Base-by-base conservation (phyloP, 2,113 vertebrate species). In the Seriola rivoliana region DNA sequence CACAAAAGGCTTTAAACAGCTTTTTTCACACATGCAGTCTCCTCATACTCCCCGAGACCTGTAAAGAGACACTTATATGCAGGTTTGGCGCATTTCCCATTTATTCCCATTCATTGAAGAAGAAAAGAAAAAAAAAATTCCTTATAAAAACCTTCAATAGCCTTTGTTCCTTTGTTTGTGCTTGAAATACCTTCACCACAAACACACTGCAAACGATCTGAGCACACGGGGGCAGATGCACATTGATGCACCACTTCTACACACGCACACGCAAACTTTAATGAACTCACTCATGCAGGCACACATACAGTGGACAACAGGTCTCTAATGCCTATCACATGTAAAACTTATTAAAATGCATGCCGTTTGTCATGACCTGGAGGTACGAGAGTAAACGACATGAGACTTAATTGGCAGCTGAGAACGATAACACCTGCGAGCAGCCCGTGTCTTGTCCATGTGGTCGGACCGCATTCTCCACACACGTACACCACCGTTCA, bases 361-460 rank as follows among this genome's bases (percentile, higher is more conserved):
- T 88, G 88, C 86, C 88, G 89, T 95, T 94, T 88, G 87, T 92
- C 92, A 73, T 95, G 95, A 96, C 95, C 96, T 81, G 89, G 91
- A 94, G 95, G 95, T 93, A 95, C 79, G 93, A 95, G 71, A 94
- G 93, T 88, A 95, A 96, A 95, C 94, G 87, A 96, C 95, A 95
- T 66, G 90, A 87, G 93, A 93, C 94, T 75, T 97, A 97, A 96
- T 94, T 95, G 96, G 94, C 95, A 96, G 95, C 94, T 95, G 94
- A 95, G 96, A 96, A 95, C 85, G 95, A 93, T 95, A 96, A 96
- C 96, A 97, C 96, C 96, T 96, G 96, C 93, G 92, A 95, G 94
- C 94, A 95, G 93, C 94, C 96, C 91, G 87, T 91, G 91, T 95
- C 95, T 95, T 94, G 95, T 95, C 95, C 93, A 93, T 96, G 95